A percentile compares a stretch with the other conserved stretches of the same genome.
phyloP scores from a whole-genome alignment of 2,113 vertebrate species.

The Haemorhous mexicanus region DNA sequence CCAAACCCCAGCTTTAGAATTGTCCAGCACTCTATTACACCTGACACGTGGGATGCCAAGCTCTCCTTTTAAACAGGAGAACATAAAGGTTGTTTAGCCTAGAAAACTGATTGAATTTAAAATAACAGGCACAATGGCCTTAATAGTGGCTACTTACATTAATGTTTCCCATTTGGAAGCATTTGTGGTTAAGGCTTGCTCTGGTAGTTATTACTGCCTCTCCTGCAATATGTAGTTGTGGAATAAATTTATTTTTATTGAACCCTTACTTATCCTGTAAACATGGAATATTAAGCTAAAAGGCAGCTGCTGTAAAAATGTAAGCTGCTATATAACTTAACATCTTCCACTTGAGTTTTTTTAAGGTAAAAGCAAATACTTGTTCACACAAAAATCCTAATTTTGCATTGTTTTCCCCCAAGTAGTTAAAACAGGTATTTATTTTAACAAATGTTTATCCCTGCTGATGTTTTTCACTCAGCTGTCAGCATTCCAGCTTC shows the following conservation, averaged over 20 bases:
- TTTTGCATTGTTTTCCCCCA: background rate
- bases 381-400: background rate
- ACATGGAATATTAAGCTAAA: background rate
- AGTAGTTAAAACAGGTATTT: background rate
- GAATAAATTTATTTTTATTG: constrained; percentile 25
- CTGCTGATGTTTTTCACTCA: background rate
- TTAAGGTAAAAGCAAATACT: background rate
- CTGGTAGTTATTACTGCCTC: background rate
- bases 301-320: background rate
- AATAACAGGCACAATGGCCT: background rate
- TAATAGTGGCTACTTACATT: background rate
- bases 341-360: background rate
- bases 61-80: background rate
- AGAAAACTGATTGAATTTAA: background rate
- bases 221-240: background rate
- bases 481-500: background rate
- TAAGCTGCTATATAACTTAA: background rate
- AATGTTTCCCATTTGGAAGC: background rate
- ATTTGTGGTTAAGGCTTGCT: background rate
- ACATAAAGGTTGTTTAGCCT: background rate
- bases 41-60: background rate
- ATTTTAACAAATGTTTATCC: background rate
- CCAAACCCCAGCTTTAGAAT: too few species aligned
- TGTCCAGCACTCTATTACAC: background rate
- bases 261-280: constrained; percentile 1